Evolutionary conservation across 2,888 invertebrate species (phyloP), one percentile per base, ranked within the genome.

Genomic region (Nemoura dubitans): DNA sequence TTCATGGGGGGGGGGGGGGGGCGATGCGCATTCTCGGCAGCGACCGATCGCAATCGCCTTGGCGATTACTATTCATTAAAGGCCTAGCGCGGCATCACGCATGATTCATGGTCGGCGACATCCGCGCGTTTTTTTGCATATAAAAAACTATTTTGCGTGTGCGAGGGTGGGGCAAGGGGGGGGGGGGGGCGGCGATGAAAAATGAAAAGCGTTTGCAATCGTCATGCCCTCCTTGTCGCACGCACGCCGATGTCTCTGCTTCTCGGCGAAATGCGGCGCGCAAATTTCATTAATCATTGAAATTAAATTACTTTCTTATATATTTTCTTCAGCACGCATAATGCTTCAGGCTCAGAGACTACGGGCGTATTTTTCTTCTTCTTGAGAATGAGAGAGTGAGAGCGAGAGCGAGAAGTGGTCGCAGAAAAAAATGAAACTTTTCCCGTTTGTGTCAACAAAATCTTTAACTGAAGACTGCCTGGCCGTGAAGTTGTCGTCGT

Each of bases 201-300:
- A 83, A 83, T 83, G 43, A 43, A 83, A 83, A 83, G n/a, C 42
- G 83, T 83, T 83, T 83, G 43, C 59, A 83, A 25, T 83, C 83
- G 83, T 83, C 83, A 83, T 36, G 21, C 43, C 26, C 30, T 43
- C 26, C 42, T 43, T n/a, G 0, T 16, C 83, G 83, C 29, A 21
- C n/a, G 14, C 30, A 14, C 29, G n/a, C 28, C n/a, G n/a, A n/a
- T n/a, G n/a, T n/a, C n/a, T n/a, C n/a, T n/a, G n/a, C n/a, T 80
- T 81, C 29, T 14, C 30, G 10, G 81, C 5, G 30, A 81, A 30
- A 27, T 59, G 16, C 59, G 59, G 2, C 59, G 21, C 59, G 21
- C 59, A 59, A 77, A 86, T 84, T 85, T 86, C 86, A 85, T 86
- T 86, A 86, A 86, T 59, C 59, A 59, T 86, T 77, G 85, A 86